phyloP scores from a whole-genome alignment of 2,113 vertebrate species.

The Salvelinus fontinalis region DNA sequence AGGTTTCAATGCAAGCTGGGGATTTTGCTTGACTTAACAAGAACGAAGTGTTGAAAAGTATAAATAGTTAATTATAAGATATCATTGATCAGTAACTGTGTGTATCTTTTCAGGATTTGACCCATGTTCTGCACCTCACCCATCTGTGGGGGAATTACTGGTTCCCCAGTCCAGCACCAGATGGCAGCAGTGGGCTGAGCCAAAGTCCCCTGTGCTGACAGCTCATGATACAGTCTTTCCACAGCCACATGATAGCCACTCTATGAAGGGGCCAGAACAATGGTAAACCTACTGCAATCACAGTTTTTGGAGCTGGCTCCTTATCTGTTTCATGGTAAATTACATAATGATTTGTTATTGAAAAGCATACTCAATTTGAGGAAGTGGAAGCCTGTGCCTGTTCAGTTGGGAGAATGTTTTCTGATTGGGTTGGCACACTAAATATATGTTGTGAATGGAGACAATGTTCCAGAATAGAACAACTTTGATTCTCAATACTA shows the following conservation, averaged over 20 bases:
- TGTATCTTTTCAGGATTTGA: neutral
- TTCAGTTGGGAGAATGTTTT: neutral
- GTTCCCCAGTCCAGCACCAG: neutral
- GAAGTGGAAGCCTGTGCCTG: neutral
- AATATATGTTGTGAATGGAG: neutral
- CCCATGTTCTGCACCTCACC: neutral
- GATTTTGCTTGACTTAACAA: neutral
- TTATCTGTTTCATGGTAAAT: neutral
- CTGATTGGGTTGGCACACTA: neutral
- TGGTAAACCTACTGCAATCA: neutral
- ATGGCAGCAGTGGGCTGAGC: neutral
- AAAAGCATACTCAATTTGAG: neutral
- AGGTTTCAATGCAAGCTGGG: neutral
- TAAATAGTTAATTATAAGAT: no score
- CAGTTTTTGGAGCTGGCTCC: neutral
- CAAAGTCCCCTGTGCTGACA: neutral
- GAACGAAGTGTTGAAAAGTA: no score
- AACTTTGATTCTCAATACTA: no score
- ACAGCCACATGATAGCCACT: neutral
- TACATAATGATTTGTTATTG: neutral
- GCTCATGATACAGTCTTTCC: neutral
- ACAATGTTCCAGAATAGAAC: neutral
- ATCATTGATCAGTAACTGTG: neutral
- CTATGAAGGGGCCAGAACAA: neutral
- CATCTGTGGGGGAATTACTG: neutral